Conservation (phyloP, 30 jellyfish, hydroid and myxozoan genomes). For the Cassiopea andromeda region DNA sequence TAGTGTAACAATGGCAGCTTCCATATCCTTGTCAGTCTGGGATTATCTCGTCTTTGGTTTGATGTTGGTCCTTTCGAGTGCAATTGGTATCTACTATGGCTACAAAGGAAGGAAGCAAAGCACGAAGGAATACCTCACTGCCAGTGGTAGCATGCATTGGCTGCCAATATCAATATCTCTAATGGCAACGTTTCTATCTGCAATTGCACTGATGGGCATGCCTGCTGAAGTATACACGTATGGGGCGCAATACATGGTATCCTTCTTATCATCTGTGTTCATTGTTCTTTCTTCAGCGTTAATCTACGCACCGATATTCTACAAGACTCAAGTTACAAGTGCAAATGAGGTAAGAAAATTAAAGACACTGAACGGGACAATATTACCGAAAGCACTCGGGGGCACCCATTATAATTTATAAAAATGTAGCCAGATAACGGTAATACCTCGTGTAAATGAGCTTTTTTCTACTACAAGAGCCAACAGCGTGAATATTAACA, state of each 20-base stretch:
- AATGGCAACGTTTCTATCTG: slow-evolving; percentile 60
- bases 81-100: slow-evolving; percentile 64
- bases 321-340: slow-evolving; percentile 67
- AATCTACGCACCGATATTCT: slow-evolving; percentile 82
- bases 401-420: too few relatives aligned
- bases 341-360: slow-evolving; percentile 72
- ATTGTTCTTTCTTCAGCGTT: slow-evolving; percentile 42
- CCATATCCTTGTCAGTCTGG: slow-evolving; percentile 21
- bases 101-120: slow-evolving; percentile 49
- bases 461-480: too few relatives aligned
- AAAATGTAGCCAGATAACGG: too few relatives aligned
- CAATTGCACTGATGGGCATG: slow-evolving; percentile 60
- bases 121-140: slow-evolving; percentile 63
- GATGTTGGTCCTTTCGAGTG: slow-evolving; percentile 58
- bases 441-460: too few relatives aligned
- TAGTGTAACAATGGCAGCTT: neutral
- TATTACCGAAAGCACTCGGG: neutral
- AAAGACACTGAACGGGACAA: neutral
- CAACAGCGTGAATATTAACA: too few relatives aligned
- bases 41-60: slow-evolving; percentile 60
- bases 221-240: slow-evolving; percentile 63
- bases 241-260: slow-evolving; percentile 48
- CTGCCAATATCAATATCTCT: slow-evolving; percentile 61
- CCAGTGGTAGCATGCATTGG: slow-evolving; percentile 75
- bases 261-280: slow-evolving; percentile 27